Evolutionary conservation across 2,797 vertebrate species (phyloP), one percentile per base, ranked within the genome.

Genomic region (Xyrichtys novacula): DNA sequence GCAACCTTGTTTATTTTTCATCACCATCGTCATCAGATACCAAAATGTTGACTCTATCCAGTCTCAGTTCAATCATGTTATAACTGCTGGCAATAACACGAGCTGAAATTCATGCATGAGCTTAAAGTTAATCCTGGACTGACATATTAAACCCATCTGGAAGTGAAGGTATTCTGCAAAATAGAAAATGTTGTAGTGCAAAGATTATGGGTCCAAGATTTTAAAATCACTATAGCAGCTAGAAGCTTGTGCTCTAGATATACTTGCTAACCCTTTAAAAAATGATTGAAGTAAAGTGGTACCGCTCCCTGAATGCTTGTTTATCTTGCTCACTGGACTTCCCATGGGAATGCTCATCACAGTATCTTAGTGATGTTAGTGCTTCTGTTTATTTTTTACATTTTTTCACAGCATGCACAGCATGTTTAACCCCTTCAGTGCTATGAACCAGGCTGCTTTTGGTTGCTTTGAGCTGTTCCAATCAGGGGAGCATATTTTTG

Each of bases 401-500:
- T 42, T 50, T 39, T n/a, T 44, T 32, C 10, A 10, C 38, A 46
- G 39, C 58, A 7, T 29, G 25, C 16, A 34, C 15, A 28, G 43
- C 38, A 57, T 9, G 4, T 40, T 50, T 20, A 36, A 56, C 44
- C 39, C 26, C n/a, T 11, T 28, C 15, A 14, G 15, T 11, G 14
- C 28, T 62, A 26, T 57, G 46, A 70, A 32, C 32, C 32, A 15
- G 23, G 29, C 47, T 39, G 52, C 16, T 29, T 55, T 9, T n/a
- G 7, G 3, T 54, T 15, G 19, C 49, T 53, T 44, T 59, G 61
- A 58, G 31, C 28, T 8, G 3, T 17, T 40, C 31, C 38, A 42
- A 19, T 29, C 11, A 28, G 11, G 57, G 6, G 17, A 28, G 40
- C 6, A 22, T 2, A 31, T 59, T 49, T 63, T 31, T 57, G 28